phyloP scores from a whole-genome alignment of 2,888 invertebrate genomes.

The Phyto melanocephala region DNA sequence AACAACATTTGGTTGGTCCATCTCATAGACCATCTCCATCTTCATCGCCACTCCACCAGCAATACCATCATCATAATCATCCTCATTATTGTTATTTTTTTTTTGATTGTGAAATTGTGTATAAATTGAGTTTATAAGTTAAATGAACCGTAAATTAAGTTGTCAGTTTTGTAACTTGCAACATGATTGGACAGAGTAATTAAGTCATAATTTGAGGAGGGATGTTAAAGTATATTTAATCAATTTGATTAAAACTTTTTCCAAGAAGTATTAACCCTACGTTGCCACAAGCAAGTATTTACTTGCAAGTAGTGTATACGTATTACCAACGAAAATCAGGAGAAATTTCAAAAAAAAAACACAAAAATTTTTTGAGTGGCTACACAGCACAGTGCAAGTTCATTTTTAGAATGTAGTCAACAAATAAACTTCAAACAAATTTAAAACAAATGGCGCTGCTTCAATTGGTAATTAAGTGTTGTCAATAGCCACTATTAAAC shows the following conservation, averaged over 20 bases:
- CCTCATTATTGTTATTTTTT: conserved; percentile 11
- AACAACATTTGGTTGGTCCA: not conserved
- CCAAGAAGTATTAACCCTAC: not conserved
- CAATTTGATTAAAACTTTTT: not conserved
- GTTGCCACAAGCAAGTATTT: too few species aligned
- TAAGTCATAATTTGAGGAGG: conserved; percentile 34
- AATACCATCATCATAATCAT: not conserved
- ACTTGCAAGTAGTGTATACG: too few species aligned
- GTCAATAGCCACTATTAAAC: too few species aligned
- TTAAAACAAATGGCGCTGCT: too few species aligned
- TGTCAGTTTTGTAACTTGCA: conserved; percentile 39
- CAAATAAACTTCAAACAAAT: too few species aligned
- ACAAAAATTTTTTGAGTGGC: too few species aligned
- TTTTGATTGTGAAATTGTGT: conserved; percentile 5
- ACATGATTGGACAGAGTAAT: conserved; percentile 57
- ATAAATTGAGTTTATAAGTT: conserved; percentile 51
- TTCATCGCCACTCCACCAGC: not conserved
- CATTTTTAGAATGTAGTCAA: too few species aligned
- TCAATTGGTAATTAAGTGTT: too few species aligned
- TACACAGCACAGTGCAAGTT: too few species aligned
- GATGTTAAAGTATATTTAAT: not conserved
- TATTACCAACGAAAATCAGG: too few species aligned
- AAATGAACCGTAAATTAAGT: conserved; percentile 61
- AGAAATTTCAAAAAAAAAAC: too few species aligned
- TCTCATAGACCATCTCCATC: not conserved